Conservation (phyloP, 2,113 vertebrate genomes). For the Lethenteron camtschaticum region DNA sequence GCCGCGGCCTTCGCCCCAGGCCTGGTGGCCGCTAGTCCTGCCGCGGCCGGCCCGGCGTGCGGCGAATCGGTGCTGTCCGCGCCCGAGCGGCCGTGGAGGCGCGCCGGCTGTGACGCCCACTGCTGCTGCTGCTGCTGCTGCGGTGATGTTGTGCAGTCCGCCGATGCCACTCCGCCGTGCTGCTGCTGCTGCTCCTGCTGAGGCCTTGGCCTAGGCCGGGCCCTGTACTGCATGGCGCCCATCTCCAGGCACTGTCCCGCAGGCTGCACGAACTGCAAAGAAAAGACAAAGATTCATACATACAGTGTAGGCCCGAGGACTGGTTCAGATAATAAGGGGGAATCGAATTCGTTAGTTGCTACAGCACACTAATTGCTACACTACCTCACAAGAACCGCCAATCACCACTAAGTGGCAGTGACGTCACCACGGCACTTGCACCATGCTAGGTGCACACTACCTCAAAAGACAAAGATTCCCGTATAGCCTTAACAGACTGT, state of each 20-base stretch:
- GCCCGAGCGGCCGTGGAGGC: slow-evolving; percentile 22
- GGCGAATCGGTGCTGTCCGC: slow-evolving; percentile 18
- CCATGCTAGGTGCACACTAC: too few relatives aligned
- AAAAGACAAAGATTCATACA: background rate
- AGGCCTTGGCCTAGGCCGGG: slow-evolving; percentile 18
- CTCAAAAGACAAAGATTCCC: too few relatives aligned
- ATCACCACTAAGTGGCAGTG: too few relatives aligned
- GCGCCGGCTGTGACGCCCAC: slow-evolving; percentile 20
- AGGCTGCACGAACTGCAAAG: background rate
- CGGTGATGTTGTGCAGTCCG: slow-evolving; percentile 11
- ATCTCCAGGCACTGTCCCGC: background rate
- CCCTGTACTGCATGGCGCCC: slow-evolving; percentile 11
- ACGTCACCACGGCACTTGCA: too few relatives aligned
- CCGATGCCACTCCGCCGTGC: rapidly evolving
- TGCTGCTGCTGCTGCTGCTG: slow-evolving; percentile 14
- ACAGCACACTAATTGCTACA: too few relatives aligned
- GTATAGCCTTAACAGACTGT: too few relatives aligned
- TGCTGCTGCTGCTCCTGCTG: slow-evolving; percentile 21
- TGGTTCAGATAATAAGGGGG: too few relatives aligned
- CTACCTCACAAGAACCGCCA: too few relatives aligned
- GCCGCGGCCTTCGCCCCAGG: slow-evolving; percentile 20
- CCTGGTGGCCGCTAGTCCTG: slow-evolving; percentile 16
- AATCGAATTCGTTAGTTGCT: too few relatives aligned
- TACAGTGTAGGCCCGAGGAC: too few relatives aligned
- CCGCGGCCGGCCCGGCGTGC: slow-evolving; percentile 16